phyloP scores from a whole-genome alignment of 2,888 invertebrate species.

The Seira musarum region DNA sequence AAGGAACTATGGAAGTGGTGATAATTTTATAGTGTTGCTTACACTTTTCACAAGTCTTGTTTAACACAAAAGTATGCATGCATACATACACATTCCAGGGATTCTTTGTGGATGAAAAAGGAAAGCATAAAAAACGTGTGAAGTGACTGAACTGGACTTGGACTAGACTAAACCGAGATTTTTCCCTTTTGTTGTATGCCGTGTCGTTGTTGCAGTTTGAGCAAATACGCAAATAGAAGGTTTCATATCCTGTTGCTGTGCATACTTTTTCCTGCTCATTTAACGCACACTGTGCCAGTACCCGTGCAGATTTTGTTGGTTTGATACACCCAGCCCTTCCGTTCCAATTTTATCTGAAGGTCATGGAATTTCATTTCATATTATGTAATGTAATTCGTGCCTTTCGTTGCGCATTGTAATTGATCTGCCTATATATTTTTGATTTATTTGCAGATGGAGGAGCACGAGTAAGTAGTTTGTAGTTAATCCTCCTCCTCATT shows the following conservation, averaged over 20 bases:
- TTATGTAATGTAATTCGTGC: neutral
- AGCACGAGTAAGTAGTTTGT: neutral
- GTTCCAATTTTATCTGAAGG: slow-evolving; percentile 4
- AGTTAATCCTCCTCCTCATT: too few relatives aligned
- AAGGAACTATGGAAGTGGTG: too few relatives aligned
- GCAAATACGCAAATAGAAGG: neutral
- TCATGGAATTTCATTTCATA: neutral
- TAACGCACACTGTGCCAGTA: too few relatives aligned
- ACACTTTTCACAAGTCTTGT: neutral
- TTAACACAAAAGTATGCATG: too few relatives aligned
- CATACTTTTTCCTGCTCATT: slow-evolving; percentile 2
- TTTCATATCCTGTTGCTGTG: slow-evolving; percentile 13
- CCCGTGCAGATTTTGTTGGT: neutral
- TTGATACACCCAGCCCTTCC: neutral
- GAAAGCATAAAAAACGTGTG: neutral
- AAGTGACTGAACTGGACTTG: too few relatives aligned
- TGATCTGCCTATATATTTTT: neutral
- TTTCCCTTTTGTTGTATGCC: neutral
- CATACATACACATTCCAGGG: neutral
- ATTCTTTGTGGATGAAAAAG: slow-evolving; percentile 1
- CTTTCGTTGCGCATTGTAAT: neutral
- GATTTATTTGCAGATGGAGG: neutral
- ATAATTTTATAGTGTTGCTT: neutral
- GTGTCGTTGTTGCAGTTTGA: neutral
- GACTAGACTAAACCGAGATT: neutral